Percentiles rank a stretch among this genome's conserved stretches.
Evolutionary conservation across 1,140 invertebrate species (phyloP).

Genomic region (Heliconius hermathena): DNA sequence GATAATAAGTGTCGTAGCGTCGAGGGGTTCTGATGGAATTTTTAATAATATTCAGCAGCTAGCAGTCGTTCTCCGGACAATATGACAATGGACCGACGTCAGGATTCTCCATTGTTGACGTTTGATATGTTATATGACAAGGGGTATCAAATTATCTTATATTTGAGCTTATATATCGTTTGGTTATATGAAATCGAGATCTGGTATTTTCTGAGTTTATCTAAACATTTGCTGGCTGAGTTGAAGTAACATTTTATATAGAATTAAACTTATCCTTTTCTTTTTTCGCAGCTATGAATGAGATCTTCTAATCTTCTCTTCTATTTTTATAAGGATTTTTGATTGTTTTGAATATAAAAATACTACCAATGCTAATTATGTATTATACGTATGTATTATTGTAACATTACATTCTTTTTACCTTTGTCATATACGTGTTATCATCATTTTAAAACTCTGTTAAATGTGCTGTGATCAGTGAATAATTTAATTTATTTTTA

Average conservation of each 20-base stretch:
- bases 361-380: too few relatives aligned
- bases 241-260: neutral
- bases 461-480: too few relatives aligned
- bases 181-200: conserved; percentile 1
- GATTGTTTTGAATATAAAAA: too few relatives aligned
- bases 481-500: too few relatives aligned
- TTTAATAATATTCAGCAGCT: conserved; percentile 58
- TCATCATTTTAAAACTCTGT: too few relatives aligned
- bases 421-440: too few relatives aligned
- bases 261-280: neutral
- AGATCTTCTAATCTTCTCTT: too few relatives aligned
- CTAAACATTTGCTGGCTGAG: neutral
- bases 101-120: conserved; percentile 34
- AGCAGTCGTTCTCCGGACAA: conserved; percentile 28
- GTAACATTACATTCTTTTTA: too few relatives aligned
- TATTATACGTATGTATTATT: too few relatives aligned
- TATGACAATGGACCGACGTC: conserved; percentile 35
- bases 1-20: conserved; percentile 36
- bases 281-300: too few relatives aligned
- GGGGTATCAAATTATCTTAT: conserved; percentile 2
- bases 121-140: conserved; percentile 32
- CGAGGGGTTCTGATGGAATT: conserved; percentile 51
- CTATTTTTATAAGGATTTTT: too few relatives aligned
- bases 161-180: neutral
- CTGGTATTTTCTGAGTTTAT: neutral